A percentile compares a stretch with the other conserved stretches of the same genome.
phyloP scores from a whole-genome alignment of 2,797 vertebrate genomes.

The Hephaestus fuliginosus region DNA sequence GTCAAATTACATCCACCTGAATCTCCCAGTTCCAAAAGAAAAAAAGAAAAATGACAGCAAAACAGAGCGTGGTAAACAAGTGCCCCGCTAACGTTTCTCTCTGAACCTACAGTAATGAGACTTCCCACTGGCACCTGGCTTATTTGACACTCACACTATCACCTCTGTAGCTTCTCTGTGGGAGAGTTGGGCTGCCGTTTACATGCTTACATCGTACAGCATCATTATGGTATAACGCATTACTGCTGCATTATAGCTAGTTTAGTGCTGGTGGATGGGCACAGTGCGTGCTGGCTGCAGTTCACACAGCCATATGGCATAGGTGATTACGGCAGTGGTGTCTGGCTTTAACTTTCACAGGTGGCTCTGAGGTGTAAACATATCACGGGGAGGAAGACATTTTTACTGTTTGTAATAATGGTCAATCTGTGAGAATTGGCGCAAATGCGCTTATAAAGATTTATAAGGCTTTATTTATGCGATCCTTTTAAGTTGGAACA shows the following conservation, averaged over 20 bases:
- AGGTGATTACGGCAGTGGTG: constrained; percentile 44
- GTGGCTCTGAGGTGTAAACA: constrained; percentile 40
- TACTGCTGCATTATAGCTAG: constrained; percentile 28
- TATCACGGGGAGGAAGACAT: background rate
- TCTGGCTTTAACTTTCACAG: constrained; percentile 38
- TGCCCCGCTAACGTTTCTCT: background rate
- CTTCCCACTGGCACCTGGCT: background rate
- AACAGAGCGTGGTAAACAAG: background rate
- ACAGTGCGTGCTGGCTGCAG: constrained; percentile 33
- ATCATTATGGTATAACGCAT: constrained; percentile 25
- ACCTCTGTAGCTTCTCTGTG: background rate
- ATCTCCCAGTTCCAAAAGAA: background rate
- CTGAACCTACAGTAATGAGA: background rate
- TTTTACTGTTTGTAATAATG: constrained; percentile 10
- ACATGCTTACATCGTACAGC: constrained; percentile 1
- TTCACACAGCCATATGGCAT: constrained; percentile 45
- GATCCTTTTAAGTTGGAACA: constrained; percentile 16
- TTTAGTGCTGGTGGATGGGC: constrained; percentile 41
- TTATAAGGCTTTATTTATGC: constrained; percentile 6
- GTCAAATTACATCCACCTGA: background rate
- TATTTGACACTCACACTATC: constrained; percentile 10
- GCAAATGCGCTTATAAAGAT: constrained; percentile 2
- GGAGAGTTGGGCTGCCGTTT: background rate
- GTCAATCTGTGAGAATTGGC: background rate
- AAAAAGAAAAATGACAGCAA: background rate